These are phyloP conservation scores for Amiota minor DNA, from an alignment of 2,888 invertebrate species.

Conservation along the genomic window DNA sequence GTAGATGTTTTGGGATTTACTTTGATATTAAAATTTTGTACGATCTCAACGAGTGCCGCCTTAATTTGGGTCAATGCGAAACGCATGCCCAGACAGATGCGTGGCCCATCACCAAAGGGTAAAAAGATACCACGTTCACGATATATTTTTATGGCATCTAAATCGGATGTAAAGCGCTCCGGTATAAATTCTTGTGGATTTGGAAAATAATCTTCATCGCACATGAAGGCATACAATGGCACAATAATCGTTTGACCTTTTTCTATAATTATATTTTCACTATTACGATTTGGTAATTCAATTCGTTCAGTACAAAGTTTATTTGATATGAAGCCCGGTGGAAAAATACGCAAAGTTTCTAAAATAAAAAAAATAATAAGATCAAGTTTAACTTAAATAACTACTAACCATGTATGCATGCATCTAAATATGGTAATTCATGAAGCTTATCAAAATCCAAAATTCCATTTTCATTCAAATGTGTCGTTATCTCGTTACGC, in stretches of 20 bases:
- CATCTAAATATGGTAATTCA: slow-evolving; percentile 68
- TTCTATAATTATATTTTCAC: slow-evolving; percentile 53
- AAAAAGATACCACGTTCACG: slow-evolving; percentile 64
- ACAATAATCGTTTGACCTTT: slow-evolving; percentile 55
- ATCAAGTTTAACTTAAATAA: background rate
- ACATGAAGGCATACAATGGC: slow-evolving; percentile 59
- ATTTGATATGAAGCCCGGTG: slow-evolving; percentile 54
- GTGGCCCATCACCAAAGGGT: slow-evolving; percentile 70
- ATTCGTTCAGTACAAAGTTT: slow-evolving; percentile 64
- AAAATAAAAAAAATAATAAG: background rate
- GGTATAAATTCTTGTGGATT: slow-evolving; percentile 64
- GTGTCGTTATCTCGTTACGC: slow-evolving; percentile 56
- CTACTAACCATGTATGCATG: slow-evolving; percentile 66
- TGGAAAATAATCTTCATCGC: slow-evolving; percentile 62
- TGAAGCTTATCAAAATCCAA: slow-evolving; percentile 64
- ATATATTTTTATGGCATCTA: slow-evolving; percentile 63
- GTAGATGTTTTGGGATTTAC: slow-evolving; percentile 65
- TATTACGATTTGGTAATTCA: slow-evolving; percentile 59
- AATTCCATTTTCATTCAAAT: slow-evolving; percentile 46
- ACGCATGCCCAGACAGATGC: slow-evolving; percentile 70
- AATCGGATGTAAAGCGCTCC: slow-evolving; percentile 62
- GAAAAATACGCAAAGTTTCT: slow-evolving; percentile 66
- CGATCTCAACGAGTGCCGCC: slow-evolving; percentile 64
- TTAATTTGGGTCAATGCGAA: slow-evolving; percentile 70
- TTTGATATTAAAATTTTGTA: slow-evolving; percentile 66